phyloP scores from a whole-genome alignment of 2,888 invertebrate species.

The Athalia rosae region DNA sequence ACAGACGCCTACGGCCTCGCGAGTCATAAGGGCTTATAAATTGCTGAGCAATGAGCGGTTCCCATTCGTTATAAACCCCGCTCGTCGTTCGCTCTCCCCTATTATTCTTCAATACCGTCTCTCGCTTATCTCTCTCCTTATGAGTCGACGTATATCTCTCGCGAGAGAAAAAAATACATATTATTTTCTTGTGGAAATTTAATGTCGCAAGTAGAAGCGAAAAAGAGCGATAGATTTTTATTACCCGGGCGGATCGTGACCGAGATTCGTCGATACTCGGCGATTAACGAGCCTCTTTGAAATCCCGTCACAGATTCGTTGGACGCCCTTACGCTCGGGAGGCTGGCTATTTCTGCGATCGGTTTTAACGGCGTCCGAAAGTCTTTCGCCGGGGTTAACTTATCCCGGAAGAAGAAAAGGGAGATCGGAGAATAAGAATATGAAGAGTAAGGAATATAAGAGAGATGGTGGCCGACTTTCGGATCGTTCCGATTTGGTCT shows the following conservation, averaged over 20 bases:
- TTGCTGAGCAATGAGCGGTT: slow-evolving; percentile 69
- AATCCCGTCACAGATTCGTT: slow-evolving; percentile 29
- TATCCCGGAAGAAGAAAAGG: neutral
- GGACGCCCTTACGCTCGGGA: slow-evolving; percentile 41
- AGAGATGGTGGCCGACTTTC: neutral
- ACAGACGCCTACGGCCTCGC: slow-evolving; percentile 52
- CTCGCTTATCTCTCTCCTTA: neutral
- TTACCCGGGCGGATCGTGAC: slow-evolving; percentile 1
- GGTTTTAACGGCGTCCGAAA: slow-evolving; percentile 44
- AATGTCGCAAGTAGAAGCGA: neutral
- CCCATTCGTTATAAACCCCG: slow-evolving; percentile 53
- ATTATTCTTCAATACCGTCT: neutral
- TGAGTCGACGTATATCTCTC: no score
- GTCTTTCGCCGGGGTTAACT: slow-evolving; percentile 25
- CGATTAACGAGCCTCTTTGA: slow-evolving; percentile 27
- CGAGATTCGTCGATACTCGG: neutral
- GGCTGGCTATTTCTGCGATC: slow-evolving; percentile 40
- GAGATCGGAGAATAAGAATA: neutral
- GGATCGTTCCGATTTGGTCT: slow-evolving; percentile 42
- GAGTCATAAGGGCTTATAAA: slow-evolving; percentile 65
- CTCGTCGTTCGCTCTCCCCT: slow-evolving; percentile 4
- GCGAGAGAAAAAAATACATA: no score
- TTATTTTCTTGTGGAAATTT: no score
- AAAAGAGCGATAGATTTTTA: neutral
- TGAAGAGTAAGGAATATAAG: neutral